A percentile compares a stretch with the other conserved stretches of the same genome.
Conservation (phyloP, 2,888 invertebrate genomes). For the Hemistola chrysoprasaria region DNA sequence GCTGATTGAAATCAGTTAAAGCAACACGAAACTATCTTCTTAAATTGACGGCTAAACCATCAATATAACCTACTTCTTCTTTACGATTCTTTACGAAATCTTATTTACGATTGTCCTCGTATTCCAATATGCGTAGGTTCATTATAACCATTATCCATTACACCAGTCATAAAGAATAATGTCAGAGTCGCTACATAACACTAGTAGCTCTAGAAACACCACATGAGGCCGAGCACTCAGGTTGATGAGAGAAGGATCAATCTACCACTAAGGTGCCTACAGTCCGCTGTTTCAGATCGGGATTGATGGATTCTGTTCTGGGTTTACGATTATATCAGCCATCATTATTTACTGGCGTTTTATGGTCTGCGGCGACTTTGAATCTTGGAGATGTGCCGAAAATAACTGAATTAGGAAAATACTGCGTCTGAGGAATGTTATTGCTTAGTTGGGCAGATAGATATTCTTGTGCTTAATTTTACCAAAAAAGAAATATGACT, state of each 20-base stretch:
- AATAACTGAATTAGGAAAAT: neutral
- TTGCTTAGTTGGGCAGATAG: no score
- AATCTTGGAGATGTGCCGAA: conserved; percentile 1
- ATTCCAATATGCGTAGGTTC: no score
- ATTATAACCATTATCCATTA: no score
- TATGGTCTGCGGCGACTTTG: conserved; percentile 8
- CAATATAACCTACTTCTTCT: no score
- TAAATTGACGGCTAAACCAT: no score
- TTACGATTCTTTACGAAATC: conserved; percentile 24
- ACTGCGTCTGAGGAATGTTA: no score
- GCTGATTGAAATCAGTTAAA: no score
- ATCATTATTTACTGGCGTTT: conserved; percentile 22
- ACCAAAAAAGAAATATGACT: no score
- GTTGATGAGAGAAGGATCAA: conserved; percentile 55
- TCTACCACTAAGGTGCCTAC: conserved; percentile 32
- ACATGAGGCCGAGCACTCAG: conserved; percentile 49
- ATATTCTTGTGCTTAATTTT: no score
- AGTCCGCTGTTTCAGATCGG: conserved; percentile 34
- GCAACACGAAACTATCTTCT: no score
- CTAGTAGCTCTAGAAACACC: conserved; percentile 37
- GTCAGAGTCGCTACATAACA: conserved; percentile 40
- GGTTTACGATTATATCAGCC: conserved; percentile 21
- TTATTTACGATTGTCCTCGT: conserved; percentile 42
- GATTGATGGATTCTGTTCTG: conserved; percentile 26
- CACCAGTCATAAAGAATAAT: conserved; percentile 53